Evolutionary conservation across 1,140 invertebrate genomes (phyloP), one percentile per base, ranked within the genome.

Genomic region (Zaprionus inermis): DNA sequence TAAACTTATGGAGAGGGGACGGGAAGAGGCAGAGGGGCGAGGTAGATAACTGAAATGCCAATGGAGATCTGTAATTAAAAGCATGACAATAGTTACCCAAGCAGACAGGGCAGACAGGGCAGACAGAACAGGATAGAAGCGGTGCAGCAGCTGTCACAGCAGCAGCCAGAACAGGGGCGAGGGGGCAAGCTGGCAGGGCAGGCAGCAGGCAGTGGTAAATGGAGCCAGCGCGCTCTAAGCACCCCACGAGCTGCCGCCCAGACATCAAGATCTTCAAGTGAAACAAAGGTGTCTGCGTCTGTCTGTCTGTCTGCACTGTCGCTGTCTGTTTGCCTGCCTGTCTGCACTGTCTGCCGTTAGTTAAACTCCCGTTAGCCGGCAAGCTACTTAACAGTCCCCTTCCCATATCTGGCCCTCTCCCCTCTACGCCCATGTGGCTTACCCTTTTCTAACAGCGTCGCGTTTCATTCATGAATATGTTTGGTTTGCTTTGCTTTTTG

Each of bases 61-160:
- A 73, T 73, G 56, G 71, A 68, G 55, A 63, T 63, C 67, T 75
- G 54, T 71, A 75, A 75, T 75, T 75, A 75, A 73, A 71, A 75
- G 67, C 72, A 41, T 59, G 36, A 75, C 72, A 75, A 74, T 74
- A 70, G 70, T 72, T 66, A 44, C 63, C 51, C 12, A n/a, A 16
- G 38, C n/a, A 9, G 20, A n/a, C 30, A n/a, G 32, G 16, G 18
- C 18, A 36, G 59, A 46, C 46, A 28, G 12, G 16, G 59, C 30
- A 34, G 5, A 14, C 12, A 14, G 36, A 12, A 1, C 36, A 38
- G 32, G 32, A 9, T 32, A 32, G 32, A 28, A 28, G 32, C 32
- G 32, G 32, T 9, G 11, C 10, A 12, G 34, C 34, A 36, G 34
- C 34, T 1, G 11, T 1, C 9, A 36, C 16, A 14, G 34, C 49